These are phyloP conservation scores for Platycnemis pennipes DNA, from an alignment of 2,888 invertebrate species.

Conservation along the genomic window DNA sequence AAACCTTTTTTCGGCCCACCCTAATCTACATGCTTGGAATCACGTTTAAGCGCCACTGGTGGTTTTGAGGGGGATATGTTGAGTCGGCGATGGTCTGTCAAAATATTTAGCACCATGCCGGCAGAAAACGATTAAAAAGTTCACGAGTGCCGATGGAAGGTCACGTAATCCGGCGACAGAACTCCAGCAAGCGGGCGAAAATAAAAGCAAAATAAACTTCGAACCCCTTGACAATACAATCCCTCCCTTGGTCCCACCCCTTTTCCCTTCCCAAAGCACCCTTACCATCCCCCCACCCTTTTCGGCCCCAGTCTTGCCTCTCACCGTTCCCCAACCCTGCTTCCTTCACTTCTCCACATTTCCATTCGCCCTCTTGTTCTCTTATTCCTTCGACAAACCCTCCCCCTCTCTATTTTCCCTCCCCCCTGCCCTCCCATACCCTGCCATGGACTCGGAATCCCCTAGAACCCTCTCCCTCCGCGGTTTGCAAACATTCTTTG, in stretches of 20 bases:
- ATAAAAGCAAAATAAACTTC: not conserved
- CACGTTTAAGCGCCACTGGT: too few species aligned
- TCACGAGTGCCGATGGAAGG: not conserved
- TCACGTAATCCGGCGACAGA: not conserved
- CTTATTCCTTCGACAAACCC: not conserved
- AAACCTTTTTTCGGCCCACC: too few species aligned
- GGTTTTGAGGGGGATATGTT: not conserved
- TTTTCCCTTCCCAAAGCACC: not conserved
- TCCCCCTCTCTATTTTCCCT: not conserved
- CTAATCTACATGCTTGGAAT: too few species aligned
- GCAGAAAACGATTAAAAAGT: not conserved
- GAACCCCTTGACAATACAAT: not conserved
- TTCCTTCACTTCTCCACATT: not conserved
- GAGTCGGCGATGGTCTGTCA: not conserved
- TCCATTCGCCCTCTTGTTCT: not conserved
- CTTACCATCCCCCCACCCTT: not conserved
- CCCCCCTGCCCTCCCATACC: not conserved
- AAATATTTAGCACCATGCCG: not conserved
- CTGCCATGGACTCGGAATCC: slow-evolving; percentile 25
- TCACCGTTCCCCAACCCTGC: not conserved
- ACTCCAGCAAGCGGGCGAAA: not conserved
- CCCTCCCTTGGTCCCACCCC: not conserved
- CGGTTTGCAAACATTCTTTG: slow-evolving; percentile 38
- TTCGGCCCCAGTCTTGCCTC: not conserved
- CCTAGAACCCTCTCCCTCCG: not conserved